Evolutionary conservation across 2,797 vertebrate species (phyloP).

Genomic region (Molothrus aeneus): DNA sequence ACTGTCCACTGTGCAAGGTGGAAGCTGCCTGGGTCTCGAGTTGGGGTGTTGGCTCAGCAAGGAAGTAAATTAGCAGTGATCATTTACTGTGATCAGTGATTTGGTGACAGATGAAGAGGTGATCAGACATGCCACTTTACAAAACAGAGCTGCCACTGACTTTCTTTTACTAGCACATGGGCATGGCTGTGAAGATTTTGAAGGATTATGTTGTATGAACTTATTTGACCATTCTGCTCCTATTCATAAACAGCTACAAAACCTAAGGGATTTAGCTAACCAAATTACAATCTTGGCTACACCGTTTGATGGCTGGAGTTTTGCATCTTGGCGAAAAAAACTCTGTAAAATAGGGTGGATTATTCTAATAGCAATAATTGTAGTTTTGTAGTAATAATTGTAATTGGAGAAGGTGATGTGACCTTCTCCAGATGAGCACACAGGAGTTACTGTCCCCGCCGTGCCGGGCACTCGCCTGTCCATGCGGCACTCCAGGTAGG

Average conservation of each 20-base stretch:
- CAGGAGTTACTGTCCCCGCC: neutral
- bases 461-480: neutral
- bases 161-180: neutral
- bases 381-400: neutral
- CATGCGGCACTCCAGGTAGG: constrained; percentile 66
- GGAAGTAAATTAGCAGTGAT: neutral
- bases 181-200: neutral
- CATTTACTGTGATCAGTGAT: neutral
- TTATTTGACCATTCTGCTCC: neutral
- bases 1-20: rapidly evolving
- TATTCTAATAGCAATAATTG: neutral
- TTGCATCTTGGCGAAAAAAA: neutral
- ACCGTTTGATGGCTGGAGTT: neutral
- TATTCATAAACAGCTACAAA: neutral
- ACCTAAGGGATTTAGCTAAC: neutral
- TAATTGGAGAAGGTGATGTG: neutral
- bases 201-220: neutral
- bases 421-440: constrained; percentile 5
- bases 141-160: neutral
- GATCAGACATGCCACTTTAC: neutral
- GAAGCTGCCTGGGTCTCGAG: neutral
- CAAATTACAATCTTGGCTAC: neutral
- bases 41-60: neutral
- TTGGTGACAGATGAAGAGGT: neutral
- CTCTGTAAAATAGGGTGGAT: neutral